A percentile compares a stretch with the other conserved stretches of the same genome.
Evolutionary conservation across 2,113 vertebrate genomes (phyloP).

Genomic region (Leptodactylus fuscus): DNA sequence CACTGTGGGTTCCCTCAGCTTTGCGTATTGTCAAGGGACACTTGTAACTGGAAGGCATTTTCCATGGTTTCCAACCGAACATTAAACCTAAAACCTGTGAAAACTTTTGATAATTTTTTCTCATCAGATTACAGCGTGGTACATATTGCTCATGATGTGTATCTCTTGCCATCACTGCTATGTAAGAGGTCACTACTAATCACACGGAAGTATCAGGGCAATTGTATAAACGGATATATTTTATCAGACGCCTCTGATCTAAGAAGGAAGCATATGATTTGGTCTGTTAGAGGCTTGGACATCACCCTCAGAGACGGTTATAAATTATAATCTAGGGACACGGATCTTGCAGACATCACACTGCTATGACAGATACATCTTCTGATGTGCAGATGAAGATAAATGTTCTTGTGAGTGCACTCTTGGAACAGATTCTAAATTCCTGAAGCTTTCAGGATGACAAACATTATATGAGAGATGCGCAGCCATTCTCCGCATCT

Average conservation of each 20-base stretch:
- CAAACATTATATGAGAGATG: constrained; percentile 42
- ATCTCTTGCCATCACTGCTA: neutral
- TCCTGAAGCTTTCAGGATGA: constrained; percentile 48
- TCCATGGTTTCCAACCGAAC: too few relatives aligned
- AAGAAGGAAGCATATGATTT: neutral
- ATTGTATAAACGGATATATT: neutral
- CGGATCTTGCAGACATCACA: neutral
- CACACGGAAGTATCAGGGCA: neutral
- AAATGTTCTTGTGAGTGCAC: constrained; percentile 41
- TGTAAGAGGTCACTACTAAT: neutral
- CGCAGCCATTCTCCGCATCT: constrained; percentile 16
- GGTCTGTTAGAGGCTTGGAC: neutral
- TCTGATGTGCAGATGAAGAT: constrained; percentile 17
- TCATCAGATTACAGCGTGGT: neutral
- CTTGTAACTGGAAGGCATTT: too few relatives aligned
- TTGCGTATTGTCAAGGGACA: too few relatives aligned
- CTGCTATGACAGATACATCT: constrained; percentile 17
- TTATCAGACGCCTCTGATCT: neutral
- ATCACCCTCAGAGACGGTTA: neutral
- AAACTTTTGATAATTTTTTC: neutral
- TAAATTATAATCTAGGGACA: neutral
- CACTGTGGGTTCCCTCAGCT: too few relatives aligned
- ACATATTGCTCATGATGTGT: neutral
- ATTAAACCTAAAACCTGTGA: too few relatives aligned
- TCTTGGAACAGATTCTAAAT: constrained; percentile 39